A percentile compares a stretch with the other conserved stretches of the same genome.
These are phyloP conservation scores for Bovichtus variegatus DNA, from an alignment of 2,797 vertebrate genomes.

Conservation along the genomic window DNA sequence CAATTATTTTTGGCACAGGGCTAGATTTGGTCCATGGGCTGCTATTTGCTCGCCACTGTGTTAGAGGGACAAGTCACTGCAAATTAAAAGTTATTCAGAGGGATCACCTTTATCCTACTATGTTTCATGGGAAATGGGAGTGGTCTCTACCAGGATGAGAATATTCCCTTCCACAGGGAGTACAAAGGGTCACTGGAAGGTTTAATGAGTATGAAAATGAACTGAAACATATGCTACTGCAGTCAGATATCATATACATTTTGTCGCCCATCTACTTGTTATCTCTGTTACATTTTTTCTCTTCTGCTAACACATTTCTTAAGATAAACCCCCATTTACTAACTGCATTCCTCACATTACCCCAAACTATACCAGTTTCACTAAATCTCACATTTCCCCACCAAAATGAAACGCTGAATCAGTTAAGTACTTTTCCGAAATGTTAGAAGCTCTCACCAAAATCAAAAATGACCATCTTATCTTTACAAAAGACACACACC, in stretches of 20 bases:
- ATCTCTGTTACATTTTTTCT: too few relatives aligned
- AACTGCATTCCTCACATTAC: neutral
- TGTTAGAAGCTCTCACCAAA: neutral
- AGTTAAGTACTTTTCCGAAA: neutral
- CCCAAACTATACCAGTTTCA: neutral
- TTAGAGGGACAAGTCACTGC: neutral
- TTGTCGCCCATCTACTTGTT: neutral
- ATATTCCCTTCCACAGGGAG: neutral
- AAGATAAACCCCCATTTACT: neutral
- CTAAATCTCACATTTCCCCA: neutral
- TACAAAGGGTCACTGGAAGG: neutral
- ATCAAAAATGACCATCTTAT: neutral
- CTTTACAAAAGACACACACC: neutral
- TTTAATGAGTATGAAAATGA: neutral
- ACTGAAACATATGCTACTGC: neutral
- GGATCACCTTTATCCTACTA: neutral
- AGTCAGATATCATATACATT: neutral
- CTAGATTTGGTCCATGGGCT: neutral
- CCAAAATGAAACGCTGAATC: neutral
- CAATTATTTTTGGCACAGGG: neutral
- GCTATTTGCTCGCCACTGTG: neutral
- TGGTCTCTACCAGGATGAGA: neutral
- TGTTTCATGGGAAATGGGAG: neutral
- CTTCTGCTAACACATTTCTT: too few relatives aligned
- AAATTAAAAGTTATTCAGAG: neutral